These are phyloP conservation scores for Drosophila prostipennis DNA, from an alignment of 2,888 invertebrate genomes.

Conservation along the genomic window DNA sequence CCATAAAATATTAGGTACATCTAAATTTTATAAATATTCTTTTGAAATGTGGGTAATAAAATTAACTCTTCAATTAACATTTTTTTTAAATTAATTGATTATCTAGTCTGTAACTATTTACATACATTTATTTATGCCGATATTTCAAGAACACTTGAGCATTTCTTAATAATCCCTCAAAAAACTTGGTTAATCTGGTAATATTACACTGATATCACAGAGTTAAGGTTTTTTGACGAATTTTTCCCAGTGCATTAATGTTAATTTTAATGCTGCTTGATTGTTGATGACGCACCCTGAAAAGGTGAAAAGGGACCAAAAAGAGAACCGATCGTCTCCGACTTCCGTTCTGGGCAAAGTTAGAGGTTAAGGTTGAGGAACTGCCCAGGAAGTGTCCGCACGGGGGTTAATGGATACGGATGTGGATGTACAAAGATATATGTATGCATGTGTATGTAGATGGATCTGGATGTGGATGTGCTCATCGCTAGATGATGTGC, in stretches of 20 bases:
- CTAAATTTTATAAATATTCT: too few species aligned
- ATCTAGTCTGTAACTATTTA: too few species aligned
- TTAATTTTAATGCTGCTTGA: constrained; percentile 32
- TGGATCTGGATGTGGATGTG: neutral
- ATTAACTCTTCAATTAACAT: too few species aligned
- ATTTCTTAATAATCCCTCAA: too few species aligned
- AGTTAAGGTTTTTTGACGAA: fast-evolving
- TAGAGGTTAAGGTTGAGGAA: constrained; percentile 69
- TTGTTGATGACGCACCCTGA: constrained; percentile 48
- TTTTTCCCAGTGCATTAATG: constrained; percentile 25
- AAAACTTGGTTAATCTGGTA: neutral
- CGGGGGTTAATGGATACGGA: constrained; percentile 37
- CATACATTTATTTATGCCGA: too few species aligned
- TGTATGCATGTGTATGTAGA: neutral
- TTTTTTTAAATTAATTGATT: too few species aligned
- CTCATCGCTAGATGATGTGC: constrained; percentile 12
- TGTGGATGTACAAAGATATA: neutral
- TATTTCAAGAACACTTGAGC: too few species aligned
- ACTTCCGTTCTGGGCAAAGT: constrained; percentile 67
- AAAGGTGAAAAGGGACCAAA: constrained; percentile 34
- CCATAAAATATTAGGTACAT: too few species aligned
- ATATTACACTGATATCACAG: neutral
- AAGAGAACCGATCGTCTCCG: constrained; percentile 52
- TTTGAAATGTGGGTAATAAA: too few species aligned
- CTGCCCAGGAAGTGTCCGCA: constrained; percentile 42